phyloP scores from a whole-genome alignment of 2,888 invertebrate species.

The Idaea aversata region DNA sequence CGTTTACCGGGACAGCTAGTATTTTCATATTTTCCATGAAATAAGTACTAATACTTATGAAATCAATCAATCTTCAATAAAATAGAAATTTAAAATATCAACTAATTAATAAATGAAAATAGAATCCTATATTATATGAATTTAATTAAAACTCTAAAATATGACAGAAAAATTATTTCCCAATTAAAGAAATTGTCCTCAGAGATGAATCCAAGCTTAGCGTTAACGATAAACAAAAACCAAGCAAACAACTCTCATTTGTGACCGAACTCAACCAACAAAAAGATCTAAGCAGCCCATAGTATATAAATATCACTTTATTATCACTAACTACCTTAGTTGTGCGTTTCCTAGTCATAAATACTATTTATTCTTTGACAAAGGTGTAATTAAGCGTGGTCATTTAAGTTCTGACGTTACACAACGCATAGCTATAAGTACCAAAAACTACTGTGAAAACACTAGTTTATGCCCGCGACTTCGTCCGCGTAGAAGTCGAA shows the following conservation, averaged over 20 bases:
- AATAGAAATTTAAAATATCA: too few species aligned
- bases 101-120: too few species aligned
- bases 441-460: too few species aligned
- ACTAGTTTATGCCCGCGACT: too few species aligned
- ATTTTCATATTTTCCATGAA: too few species aligned
- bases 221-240: neutral
- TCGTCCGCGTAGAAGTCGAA: too few species aligned
- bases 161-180: neutral
- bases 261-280: neutral
- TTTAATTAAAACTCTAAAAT: neutral
- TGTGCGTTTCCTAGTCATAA: conserved; percentile 5
- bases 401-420: conserved; percentile 17
- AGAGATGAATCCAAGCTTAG: neutral
- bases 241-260: neutral
- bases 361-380: conserved; percentile 16
- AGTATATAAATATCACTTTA: neutral
- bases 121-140: too few species aligned
- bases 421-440: neutral
- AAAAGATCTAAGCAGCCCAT: neutral
- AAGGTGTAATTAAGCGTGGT: conserved; percentile 12
- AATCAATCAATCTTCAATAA: too few species aligned
- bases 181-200: neutral
- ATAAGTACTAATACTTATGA: too few species aligned
- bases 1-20: too few species aligned
- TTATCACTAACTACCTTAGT: neutral